Percentiles rank a stretch among this genome's conserved stretches.
Conservation (phyloP, 2,797 vertebrate genomes). For the Phylloscopus collybita region DNA sequence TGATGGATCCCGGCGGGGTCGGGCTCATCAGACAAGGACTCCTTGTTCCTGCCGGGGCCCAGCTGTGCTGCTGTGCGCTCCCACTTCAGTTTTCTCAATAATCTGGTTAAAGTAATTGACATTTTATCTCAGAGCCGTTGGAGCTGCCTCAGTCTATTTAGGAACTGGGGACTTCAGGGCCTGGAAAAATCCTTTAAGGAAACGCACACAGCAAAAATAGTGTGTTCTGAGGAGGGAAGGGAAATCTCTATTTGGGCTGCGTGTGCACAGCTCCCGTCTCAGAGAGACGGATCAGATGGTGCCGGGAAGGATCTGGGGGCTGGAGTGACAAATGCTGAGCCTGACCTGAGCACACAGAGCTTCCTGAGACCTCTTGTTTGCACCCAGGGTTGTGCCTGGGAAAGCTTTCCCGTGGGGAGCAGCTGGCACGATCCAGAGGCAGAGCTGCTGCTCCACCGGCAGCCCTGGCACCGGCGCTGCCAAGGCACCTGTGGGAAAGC, state of each 20-base stretch:
- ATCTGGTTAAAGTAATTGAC: constrained; percentile 68
- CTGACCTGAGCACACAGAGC: background rate
- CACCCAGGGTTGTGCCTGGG: background rate
- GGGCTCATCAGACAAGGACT: constrained; percentile 19
- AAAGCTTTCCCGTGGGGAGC: background rate
- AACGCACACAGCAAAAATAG: background rate
- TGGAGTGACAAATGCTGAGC: background rate
- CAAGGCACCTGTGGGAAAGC: constrained; percentile 58
- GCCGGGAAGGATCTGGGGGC: background rate
- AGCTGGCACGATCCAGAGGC: background rate
- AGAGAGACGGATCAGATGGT: background rate
- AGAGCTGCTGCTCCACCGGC: background rate
- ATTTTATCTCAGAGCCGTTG: constrained; percentile 21
- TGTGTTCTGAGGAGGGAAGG: background rate
- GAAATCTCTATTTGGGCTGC: background rate
- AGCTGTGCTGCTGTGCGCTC: background rate
- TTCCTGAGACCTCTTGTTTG: background rate
- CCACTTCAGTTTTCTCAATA: constrained; percentile 36
- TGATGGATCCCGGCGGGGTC: background rate
- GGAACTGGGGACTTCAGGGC: constrained; percentile 12
- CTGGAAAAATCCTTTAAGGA: background rate
- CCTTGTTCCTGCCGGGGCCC: constrained; percentile 54
- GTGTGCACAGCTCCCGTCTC: background rate
- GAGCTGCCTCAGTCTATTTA: constrained; percentile 24
- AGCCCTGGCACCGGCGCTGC: background rate